Percentiles rank a stretch among this genome's conserved stretches.
Conservation (phyloP, 2,113 vertebrate genomes). For the Rhagologus leucostigma region DNA sequence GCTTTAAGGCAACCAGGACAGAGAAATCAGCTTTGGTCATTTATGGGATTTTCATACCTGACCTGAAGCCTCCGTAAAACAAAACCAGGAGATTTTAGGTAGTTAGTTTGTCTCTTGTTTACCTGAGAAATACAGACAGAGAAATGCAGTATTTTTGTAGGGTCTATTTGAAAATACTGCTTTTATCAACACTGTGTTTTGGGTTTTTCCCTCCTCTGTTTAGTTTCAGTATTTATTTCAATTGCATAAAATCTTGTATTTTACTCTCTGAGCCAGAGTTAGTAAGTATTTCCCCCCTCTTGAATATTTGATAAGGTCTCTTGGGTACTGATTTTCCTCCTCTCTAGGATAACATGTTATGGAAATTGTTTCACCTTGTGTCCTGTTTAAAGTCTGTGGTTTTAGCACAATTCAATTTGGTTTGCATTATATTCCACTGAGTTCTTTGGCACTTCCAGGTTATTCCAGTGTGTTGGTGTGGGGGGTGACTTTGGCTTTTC, state of each 20-base stretch:
- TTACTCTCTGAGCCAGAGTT: neutral
- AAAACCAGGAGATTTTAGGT: neutral
- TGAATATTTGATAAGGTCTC: neutral
- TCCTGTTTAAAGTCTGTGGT: neutral
- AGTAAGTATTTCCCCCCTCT: neutral
- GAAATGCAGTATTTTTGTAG: neutral
- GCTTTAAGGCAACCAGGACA: neutral
- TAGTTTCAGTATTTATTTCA: neutral
- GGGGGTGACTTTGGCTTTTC: neutral
- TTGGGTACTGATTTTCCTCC: neutral
- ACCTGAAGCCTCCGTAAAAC: neutral
- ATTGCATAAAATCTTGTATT: neutral
- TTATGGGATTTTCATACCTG: neutral
- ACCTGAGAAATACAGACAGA: neutral
- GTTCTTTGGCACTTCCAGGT: neutral
- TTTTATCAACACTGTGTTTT: neutral
- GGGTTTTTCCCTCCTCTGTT: neutral
- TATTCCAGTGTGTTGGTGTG: neutral
- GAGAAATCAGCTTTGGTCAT: neutral
- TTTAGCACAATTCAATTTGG: neutral
- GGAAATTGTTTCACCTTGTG: constrained; percentile 14
- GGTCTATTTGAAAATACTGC: neutral
- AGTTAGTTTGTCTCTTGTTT: neutral
- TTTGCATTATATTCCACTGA: neutral
- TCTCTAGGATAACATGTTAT: neutral